These are phyloP conservation scores for Gonatopus flavifemur DNA, from an alignment of 1,140 invertebrate genomes.

Conservation along the genomic window DNA sequence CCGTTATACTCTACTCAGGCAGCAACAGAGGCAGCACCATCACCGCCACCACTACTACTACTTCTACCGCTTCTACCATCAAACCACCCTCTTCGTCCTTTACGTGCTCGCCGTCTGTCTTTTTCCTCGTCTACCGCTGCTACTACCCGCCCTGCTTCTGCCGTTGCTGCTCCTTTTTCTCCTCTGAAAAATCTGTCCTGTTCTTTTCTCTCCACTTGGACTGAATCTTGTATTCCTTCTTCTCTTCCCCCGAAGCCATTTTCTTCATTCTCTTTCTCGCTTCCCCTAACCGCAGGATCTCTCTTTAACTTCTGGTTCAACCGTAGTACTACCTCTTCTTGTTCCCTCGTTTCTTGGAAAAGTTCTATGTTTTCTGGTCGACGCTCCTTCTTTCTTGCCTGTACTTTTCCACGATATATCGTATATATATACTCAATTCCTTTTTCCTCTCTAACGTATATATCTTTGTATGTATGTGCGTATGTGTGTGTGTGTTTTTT, in stretches of 20 bases:
- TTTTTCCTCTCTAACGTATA: not conserved
- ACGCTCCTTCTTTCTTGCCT: constrained; percentile 11
- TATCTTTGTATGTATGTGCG: not conserved
- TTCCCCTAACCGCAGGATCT: constrained; percentile 3
- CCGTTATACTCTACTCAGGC: constrained; percentile 25
- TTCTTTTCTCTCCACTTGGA: constrained; percentile 15
- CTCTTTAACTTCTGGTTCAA: constrained; percentile 9
- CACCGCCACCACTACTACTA: not conserved
- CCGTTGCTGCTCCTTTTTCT: constrained; percentile 14
- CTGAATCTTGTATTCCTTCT: constrained; percentile 16
- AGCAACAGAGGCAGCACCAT: too few relatives aligned
- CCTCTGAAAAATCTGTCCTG: not conserved
- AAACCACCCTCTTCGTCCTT: constrained; percentile 8
- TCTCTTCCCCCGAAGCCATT: constrained; percentile 14
- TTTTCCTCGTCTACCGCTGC: constrained; percentile 1
- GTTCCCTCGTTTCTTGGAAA: constrained; percentile 25
- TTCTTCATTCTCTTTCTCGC: constrained; percentile 7
- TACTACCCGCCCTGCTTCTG: not conserved
- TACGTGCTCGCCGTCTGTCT: constrained; percentile 1
- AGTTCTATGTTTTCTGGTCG: constrained; percentile 19
- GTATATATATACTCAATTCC: constrained; percentile 18
- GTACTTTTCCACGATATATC: constrained; percentile 16
- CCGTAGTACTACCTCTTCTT: constrained; percentile 14
- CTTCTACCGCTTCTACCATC: not conserved
- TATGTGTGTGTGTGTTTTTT: constrained; percentile 1